Evolutionary conservation across 2,113 vertebrate genomes (phyloP), one percentile per base, ranked within the genome.

Genomic region (Toxostoma redivivum): DNA sequence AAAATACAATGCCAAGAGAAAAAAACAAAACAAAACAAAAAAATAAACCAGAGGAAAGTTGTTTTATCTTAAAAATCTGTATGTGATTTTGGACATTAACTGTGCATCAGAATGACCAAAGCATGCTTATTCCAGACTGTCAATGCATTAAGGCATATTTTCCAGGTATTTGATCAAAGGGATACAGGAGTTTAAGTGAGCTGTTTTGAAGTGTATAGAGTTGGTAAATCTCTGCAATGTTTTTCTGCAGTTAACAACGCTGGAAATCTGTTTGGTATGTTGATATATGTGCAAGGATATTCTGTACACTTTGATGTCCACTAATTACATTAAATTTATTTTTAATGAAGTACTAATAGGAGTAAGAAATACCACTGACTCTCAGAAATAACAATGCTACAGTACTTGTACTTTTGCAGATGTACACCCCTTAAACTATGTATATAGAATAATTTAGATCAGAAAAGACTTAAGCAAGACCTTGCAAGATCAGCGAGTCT

Each of bases 81-180:
- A 93, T 95, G 74, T 86, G 81, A 96, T 97, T 97, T 96, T 96
- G 86, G 91, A 94, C 30, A 1, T 81, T 90, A 94, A 70, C 82
- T 84, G 50, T 76, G 40, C 57, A 86, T 96, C 85, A 93, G 70
- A 96, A 92, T 94, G 86, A 90, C 83, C 56, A 83, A 94, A 81
- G 54, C 47, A 94, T 79, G 80, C 80, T 92, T 95, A 70, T 79
- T 94, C 88, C 92, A 95, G 90, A 91, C 81, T 96, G 91, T 88
- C 93, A 90, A 67, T 84, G 83, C 78, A 92, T 92, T 94, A 88
- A 92, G 58, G 54, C 84, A n/a, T 90, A 76, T 92, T 97, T 97
- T 90, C 86, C 94, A 95, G 70, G 71, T 93, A 96, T 93, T 96
- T 95, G 92, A 97, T 97, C 97, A 97, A 97, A 97, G 92, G 81